Evolutionary conservation across 2,888 invertebrate species (phyloP).

Genomic region (Lepidochrysops patricia): DNA sequence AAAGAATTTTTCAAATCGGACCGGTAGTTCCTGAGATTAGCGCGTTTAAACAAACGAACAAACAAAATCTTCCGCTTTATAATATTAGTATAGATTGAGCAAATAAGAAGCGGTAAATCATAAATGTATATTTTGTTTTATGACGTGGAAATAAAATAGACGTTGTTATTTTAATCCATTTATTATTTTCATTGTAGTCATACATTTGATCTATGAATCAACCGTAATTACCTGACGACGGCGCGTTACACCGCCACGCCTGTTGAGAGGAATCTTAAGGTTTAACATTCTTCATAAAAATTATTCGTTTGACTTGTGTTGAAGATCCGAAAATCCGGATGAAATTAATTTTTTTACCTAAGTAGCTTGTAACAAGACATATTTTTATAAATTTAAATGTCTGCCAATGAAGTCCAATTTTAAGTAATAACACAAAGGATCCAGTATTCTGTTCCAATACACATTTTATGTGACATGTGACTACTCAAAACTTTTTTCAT

Average conservation of each 20-base stretch:
- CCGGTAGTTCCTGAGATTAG: too few species aligned
- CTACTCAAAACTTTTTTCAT: conserved; percentile 14
- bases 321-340: too few species aligned
- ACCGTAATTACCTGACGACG: conserved; percentile 59
- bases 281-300: background rate
- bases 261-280: conserved; percentile 28
- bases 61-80: too few species aligned
- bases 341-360: too few species aligned
- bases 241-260: conserved; percentile 48
- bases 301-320: background rate
- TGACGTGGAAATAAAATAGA: conserved; percentile 22
- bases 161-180: conserved; percentile 50
- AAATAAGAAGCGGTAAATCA: background rate
- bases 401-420: too few species aligned
- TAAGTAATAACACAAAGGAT: too few species aligned
- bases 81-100: too few species aligned
- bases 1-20: background rate
- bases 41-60: too few species aligned
- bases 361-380: too few species aligned
- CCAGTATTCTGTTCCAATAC: background rate
- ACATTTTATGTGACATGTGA: background rate
- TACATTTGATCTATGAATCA: conserved; percentile 68
- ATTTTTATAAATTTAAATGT: too few species aligned
- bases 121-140: too few species aligned
- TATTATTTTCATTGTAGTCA: conserved; percentile 70